A percentile compares a stretch with the other conserved stretches of the same genome.
These are phyloP conservation scores for Chaetophractus vellerosus DNA, from an alignment of 2,797 vertebrate genomes.

Conservation along the genomic window DNA sequence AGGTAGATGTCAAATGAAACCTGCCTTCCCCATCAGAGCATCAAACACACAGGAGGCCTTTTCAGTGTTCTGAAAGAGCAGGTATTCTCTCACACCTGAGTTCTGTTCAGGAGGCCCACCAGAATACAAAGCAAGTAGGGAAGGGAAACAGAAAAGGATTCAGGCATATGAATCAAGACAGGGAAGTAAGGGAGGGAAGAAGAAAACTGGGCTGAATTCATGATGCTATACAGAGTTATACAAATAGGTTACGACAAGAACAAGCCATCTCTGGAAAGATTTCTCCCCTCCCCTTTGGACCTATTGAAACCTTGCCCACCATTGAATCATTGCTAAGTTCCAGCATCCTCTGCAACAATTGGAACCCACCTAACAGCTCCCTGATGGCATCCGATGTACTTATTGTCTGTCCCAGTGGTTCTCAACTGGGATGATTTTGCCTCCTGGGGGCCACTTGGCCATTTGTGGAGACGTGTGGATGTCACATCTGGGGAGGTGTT, in stretches of 20 bases:
- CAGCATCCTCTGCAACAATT: neutral
- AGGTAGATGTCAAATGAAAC: conserved; percentile 26
- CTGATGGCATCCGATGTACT: neutral
- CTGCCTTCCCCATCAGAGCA: neutral
- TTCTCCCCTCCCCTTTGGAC: neutral
- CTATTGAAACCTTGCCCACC: neutral
- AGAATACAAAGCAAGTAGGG: neutral
- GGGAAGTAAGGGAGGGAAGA: neutral
- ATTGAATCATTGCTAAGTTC: neutral
- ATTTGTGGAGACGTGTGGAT: neutral
- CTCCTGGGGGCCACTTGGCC: neutral
- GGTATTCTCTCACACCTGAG: neutral
- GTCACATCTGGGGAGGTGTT: neutral
- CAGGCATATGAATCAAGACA: neutral
- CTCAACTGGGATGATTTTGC: neutral
- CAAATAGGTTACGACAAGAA: neutral
- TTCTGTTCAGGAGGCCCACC: neutral
- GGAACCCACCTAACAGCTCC: neutral
- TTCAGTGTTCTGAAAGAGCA: neutral
- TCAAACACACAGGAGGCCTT: neutral
- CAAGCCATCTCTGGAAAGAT: neutral
- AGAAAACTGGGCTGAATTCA: neutral
- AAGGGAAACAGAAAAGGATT: neutral
- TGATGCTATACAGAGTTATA: neutral
- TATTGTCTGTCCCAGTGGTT: neutral